Evolutionary conservation across 2,113 vertebrate genomes (phyloP), one percentile per base, ranked within the genome.

Genomic region (Amblyornis subalaris): DNA sequence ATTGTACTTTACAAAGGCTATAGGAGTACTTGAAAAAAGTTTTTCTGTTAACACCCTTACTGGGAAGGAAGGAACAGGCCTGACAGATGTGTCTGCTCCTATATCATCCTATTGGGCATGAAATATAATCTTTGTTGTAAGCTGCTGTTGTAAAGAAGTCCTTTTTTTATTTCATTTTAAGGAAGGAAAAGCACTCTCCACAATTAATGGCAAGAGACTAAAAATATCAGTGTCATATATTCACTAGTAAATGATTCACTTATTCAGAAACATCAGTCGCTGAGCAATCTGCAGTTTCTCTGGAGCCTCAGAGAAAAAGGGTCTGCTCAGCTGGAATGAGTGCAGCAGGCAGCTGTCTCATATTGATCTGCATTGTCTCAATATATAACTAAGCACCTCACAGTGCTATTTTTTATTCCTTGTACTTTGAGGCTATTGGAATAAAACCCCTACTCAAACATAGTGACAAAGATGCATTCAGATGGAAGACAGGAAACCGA

Each of bases 221-320:
- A 90, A 94, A 91, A 58, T 84, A 89, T 28, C 26, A 31, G 7
- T n/a, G 57, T 77, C 20, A 51, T 66, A 44, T 47, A 86, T 80
- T 65, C 33, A n/a, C 33, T 70, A 66, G 83, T 54, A 90, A 92
- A 94, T 77, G 90, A 90, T 84, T 92, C 42, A 86, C 60, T 94
- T 80, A 36, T 79, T 26, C 20, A 44, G 53, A 7, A 85, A 35
- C 44, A 82, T n/a, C 51, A 81, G 24, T 21, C 1, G 0, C 35
- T 58, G 67, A 73, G 29, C 15, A 92, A 69, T 57, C 78, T 75
- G 51, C 33, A 71, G 3, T 82, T 90, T 88, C 40, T 89, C 77
- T 67, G 24, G 35, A 92, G 60, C 20, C 31, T 85, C 44, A 45
- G n/a, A 35, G 7, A 64, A 64, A 89, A 90, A 64, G 10, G 4